Conservation (phyloP, 2,113 vertebrate genomes). For the Hypomesus transpacificus region DNA sequence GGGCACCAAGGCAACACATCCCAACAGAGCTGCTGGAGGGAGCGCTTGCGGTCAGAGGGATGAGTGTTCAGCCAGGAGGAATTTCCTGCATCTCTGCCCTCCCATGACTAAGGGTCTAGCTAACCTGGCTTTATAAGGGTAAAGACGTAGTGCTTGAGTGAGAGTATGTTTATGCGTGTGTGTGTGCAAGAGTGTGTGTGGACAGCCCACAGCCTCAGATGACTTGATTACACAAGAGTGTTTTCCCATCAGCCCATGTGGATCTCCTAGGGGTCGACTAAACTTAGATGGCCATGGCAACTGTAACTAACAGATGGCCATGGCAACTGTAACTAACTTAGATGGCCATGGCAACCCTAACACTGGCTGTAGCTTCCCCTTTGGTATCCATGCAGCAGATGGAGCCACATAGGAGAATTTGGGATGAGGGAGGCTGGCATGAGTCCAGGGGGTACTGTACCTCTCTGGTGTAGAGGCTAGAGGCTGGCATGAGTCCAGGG, state of each 20-base stretch:
- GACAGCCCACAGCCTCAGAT: conserved; percentile 14
- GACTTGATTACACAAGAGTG: conserved; percentile 20
- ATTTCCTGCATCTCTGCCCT: conserved; percentile 30
- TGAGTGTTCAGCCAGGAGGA: conserved; percentile 1
- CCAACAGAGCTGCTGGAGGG: background rate
- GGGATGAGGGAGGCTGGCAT: too few species aligned
- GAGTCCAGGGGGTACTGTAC: too few species aligned
- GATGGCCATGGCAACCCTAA: too few species aligned
- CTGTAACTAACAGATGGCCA: too few species aligned
- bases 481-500: too few species aligned
- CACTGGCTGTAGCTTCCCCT: too few species aligned
- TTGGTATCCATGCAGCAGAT: too few species aligned
- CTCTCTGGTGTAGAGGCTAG: conserved; percentile 74
- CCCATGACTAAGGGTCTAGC: conserved; percentile 12
- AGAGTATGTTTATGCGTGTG: background rate
- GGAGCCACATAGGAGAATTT: too few species aligned
- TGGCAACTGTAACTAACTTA: too few species aligned
- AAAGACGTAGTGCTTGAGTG: background rate
- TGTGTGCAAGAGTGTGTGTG: background rate
- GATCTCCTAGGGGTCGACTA: background rate
- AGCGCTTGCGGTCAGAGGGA: background rate
- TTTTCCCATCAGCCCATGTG: conserved; percentile 39
- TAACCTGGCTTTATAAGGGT: conserved; percentile 36
- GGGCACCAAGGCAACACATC: background rate
- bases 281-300: too few species aligned